Evolutionary conservation across 2,113 vertebrate genomes (phyloP).

Genomic region (Cairina moschata): DNA sequence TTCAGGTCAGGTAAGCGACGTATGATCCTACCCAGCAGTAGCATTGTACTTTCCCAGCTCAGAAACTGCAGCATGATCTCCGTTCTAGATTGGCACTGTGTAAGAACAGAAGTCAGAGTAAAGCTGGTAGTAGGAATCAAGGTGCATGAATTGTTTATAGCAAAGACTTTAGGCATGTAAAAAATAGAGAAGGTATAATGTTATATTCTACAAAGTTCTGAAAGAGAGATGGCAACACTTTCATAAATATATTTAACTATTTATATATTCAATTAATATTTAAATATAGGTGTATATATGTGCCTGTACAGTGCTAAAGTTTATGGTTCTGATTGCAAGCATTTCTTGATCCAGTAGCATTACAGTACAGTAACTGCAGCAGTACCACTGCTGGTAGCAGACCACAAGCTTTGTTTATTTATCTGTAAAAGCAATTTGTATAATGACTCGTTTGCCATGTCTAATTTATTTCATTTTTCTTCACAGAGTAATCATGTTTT

Average conservation of each 20-base stretch:
- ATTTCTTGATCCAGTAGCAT: not conserved
- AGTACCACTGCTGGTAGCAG: not conserved
- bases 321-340: not conserved
- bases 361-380: not conserved
- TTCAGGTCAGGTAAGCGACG: not conserved
- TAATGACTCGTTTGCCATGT: not conserved
- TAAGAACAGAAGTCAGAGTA: not conserved
- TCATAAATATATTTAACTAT: not conserved
- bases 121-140: not conserved
- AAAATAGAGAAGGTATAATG: not conserved
- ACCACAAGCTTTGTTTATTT: not conserved
- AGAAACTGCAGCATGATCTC: not conserved
- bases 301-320: not conserved
- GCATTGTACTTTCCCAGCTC: not conserved
- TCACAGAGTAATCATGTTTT: not conserved
- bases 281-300: not conserved
- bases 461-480: not conserved
- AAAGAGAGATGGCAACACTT: not conserved
- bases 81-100: not conserved
- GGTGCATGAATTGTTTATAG: not conserved
- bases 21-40: not conserved
- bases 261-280: no score
- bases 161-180: not conserved
- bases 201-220: not conserved
- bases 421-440: not conserved